Evolutionary conservation across 1,140 invertebrate species (phyloP).

Genomic region (Aradophagus sp.): DNA sequence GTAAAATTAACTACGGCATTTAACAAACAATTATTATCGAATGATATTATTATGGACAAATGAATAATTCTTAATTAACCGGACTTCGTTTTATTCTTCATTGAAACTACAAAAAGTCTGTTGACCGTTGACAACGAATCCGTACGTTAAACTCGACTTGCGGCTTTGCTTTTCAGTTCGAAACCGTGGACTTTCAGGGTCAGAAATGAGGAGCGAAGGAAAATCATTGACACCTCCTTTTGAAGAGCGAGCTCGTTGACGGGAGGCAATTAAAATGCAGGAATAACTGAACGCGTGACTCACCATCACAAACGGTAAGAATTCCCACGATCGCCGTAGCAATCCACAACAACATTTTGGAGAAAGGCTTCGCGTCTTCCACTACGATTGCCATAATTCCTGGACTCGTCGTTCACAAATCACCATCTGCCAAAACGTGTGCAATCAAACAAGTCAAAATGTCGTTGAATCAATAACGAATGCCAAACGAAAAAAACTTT

Average conservation of each 20-base stretch:
- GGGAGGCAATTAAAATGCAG: constrained; percentile 39
- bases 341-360: constrained; percentile 36
- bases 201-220: constrained; percentile 20
- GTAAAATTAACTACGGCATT: too few relatives aligned
- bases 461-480: too few relatives aligned
- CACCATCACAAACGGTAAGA: constrained; percentile 46
- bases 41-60: too few relatives aligned
- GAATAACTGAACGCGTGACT: constrained; percentile 33
- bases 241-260: constrained; percentile 19
- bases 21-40: too few relatives aligned
- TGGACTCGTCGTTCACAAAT: constrained; percentile 13
- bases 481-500: too few relatives aligned
- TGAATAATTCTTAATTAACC: too few relatives aligned
- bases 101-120: too few relatives aligned
- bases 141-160: too few relatives aligned
- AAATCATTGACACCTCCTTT: constrained; percentile 30
- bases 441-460: not conserved
- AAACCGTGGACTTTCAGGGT: constrained; percentile 19
- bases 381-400: constrained; percentile 26
- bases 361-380: constrained; percentile 27
- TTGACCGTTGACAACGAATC: too few relatives aligned
- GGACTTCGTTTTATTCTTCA: too few relatives aligned
- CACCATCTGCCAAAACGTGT: constrained; percentile 22
- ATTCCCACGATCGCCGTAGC: constrained; percentile 34
- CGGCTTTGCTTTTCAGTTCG: too few relatives aligned